Evolutionary conservation across 2,888 invertebrate species (phyloP), one percentile per base, ranked within the genome.

Genomic region (Idaea biselata): DNA sequence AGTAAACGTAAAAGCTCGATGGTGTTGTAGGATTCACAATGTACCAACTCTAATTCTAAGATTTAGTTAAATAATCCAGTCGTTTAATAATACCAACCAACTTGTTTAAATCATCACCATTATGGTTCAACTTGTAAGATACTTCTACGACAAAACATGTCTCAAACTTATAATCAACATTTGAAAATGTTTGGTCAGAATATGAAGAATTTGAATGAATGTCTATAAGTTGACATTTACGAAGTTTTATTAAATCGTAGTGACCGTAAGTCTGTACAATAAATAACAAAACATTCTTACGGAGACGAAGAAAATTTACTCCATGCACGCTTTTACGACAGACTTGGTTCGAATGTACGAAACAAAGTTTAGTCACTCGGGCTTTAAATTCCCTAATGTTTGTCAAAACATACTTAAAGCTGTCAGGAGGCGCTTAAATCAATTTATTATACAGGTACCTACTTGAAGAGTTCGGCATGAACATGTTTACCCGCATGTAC

Each of bases 381-480:
- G 86, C 81, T 84, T 88, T 82, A 86, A 84, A 88, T 84, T 89
- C 87, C 87, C 87, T 86, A 85, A 88, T 88, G 88, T 91, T 89
- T 89, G 88, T 87, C 85, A 88, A 88, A 91, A 89, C 85, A 87
- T 86, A 86, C 89, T 89, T 86, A 87, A 86, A 87, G 81, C 86
- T 89, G 91, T 89, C 88, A 86, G 83, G 86, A 88, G 85, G 82
- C 82, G 89, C 89, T 88, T 91, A 90, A 91, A 91, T 90, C 90
- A 90, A 91, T 91, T 90, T 89, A 88, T 89, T 87, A 88, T 87
- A 87, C 87, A 89, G 84, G 86, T 88, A 85, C 44, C 44, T 44
- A 44, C 87, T 86, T 78, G 78, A 80, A 82, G 83, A 87, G 86
- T 88, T 86, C 78, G 81, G 78, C 79, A 78, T 80, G 81, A 81